These are phyloP conservation scores for Ictalurus furcatus DNA, from an alignment of 2,113 vertebrate species.

Conservation along the genomic window DNA sequence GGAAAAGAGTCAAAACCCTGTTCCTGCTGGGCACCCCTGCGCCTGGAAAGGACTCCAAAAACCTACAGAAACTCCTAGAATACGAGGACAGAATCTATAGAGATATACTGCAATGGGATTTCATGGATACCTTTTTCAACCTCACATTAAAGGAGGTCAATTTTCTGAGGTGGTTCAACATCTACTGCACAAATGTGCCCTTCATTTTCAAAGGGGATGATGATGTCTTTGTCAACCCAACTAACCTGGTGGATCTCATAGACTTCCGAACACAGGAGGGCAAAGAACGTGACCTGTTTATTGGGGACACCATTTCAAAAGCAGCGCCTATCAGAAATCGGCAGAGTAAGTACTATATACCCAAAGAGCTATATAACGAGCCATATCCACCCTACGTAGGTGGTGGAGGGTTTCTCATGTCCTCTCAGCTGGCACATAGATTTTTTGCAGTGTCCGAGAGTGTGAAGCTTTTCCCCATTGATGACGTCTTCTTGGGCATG, in stretches of 20 bases:
- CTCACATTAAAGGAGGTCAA: constrained; percentile 95
- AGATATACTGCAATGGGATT: constrained; percentile 96
- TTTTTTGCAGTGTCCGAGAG: constrained; percentile 78
- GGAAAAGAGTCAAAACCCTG: constrained; percentile 80
- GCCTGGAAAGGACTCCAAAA: constrained; percentile 79
- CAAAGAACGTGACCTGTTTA: constrained; percentile 75
- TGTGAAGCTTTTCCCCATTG: constrained; percentile 90
- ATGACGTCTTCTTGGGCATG: constrained; percentile 96
- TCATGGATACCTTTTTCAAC: constrained; percentile 96
- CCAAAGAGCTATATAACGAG: constrained; percentile 80
- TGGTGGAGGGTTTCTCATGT: constrained; percentile 93
- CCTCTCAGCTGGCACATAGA: constrained; percentile 76
- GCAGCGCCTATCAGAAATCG: constrained; percentile 88
- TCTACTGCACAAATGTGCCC: constrained; percentile 78
- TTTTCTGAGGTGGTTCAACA: constrained; percentile 93
- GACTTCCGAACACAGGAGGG: constrained; percentile 56
- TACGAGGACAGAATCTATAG: constrained; percentile 87
- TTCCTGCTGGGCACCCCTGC: constrained; percentile 88
- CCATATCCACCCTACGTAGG: constrained; percentile 86
- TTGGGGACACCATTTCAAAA: constrained; percentile 85
- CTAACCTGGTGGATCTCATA: constrained; percentile 85
- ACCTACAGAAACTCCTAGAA: constrained; percentile 94
- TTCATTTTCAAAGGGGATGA: constrained; percentile 95
- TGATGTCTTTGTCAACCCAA: constrained; percentile 87
- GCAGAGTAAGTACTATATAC: constrained; percentile 95